phyloP scores from a whole-genome alignment of 2,888 invertebrate genomes.

The Eurois occulta region DNA sequence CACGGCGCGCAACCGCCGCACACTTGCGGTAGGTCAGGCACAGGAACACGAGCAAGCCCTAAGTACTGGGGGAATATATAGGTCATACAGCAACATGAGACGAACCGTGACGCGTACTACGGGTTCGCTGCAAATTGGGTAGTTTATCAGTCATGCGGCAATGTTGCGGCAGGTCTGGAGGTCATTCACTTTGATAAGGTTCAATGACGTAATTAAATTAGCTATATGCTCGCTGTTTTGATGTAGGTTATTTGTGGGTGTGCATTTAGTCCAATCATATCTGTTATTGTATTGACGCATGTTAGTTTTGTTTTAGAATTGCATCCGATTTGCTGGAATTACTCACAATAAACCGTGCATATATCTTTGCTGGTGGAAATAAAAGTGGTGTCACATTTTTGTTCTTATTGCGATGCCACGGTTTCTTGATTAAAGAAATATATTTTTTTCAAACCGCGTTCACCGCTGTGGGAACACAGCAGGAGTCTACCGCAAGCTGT shows the following conservation, averaged over 20 bases:
- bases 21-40: conserved; percentile 87
- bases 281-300: conserved; percentile 20
- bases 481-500: conserved; percentile 83
- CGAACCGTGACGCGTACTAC: conserved; percentile 63
- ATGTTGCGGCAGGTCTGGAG: conserved; percentile 86
- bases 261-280: conserved; percentile 39
- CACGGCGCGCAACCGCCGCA: conserved; percentile 79
- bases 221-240: conserved; percentile 62
- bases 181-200: conserved; percentile 80
- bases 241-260: conserved; percentile 59
- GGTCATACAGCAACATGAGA: conserved; percentile 84
- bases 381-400: conserved; percentile 52
- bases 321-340: neutral
- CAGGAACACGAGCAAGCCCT: conserved; percentile 87
- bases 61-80: conserved; percentile 87
- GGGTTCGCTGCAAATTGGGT: conserved; percentile 69
- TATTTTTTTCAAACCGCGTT: conserved; percentile 76
- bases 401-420: conserved; percentile 69
- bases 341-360: neutral
- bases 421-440: conserved; percentile 75
- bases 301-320: conserved; percentile 21
- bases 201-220: conserved; percentile 74
- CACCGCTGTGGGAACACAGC: conserved; percentile 85
- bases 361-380: conserved; percentile 34
- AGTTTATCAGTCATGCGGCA: conserved; percentile 72